A percentile compares a stretch with the other conserved stretches of the same genome.
These are phyloP conservation scores for Callinectes sapidus DNA, from an alignment of 2,888 invertebrate species.

Conservation along the genomic window DNA sequence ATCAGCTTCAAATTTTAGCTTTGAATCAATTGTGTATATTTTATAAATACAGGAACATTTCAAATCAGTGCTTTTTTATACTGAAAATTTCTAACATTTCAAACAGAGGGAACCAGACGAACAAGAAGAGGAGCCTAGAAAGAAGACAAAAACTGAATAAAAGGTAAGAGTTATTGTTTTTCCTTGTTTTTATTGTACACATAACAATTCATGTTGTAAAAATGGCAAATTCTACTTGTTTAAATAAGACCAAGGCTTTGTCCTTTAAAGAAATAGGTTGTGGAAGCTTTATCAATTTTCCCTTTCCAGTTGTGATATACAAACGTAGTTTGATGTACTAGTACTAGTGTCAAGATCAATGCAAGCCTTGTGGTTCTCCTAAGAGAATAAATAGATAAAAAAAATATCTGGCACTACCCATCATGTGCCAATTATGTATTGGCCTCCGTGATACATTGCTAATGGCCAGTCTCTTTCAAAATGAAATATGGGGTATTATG, in stretches of 20 bases:
- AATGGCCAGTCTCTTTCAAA: no score
- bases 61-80: not conserved
- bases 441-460: no score
- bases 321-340: not conserved
- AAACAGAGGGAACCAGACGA: not conserved
- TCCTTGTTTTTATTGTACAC: not conserved
- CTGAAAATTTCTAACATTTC: not conserved
- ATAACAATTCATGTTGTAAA: not conserved
- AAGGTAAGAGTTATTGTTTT: not conserved
- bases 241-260: not conserved
- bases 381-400: not conserved
- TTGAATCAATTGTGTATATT: no score
- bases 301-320: not conserved
- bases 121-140: conserved; percentile 1
- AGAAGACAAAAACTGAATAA: conserved; percentile 16
- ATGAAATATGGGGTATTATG: no score
- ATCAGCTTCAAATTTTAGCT: no score
- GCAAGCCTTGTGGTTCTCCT: not conserved
- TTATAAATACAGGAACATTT: no score
- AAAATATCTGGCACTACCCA: no score
- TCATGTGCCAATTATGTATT: no score
- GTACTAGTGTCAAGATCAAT: not conserved
- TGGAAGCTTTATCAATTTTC: not conserved
- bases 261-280: not conserved
- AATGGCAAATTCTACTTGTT: not conserved